A percentile compares a stretch with the other conserved stretches of the same genome.
Conservation (phyloP, 2,113 vertebrate genomes). For the Empidonax traillii region DNA sequence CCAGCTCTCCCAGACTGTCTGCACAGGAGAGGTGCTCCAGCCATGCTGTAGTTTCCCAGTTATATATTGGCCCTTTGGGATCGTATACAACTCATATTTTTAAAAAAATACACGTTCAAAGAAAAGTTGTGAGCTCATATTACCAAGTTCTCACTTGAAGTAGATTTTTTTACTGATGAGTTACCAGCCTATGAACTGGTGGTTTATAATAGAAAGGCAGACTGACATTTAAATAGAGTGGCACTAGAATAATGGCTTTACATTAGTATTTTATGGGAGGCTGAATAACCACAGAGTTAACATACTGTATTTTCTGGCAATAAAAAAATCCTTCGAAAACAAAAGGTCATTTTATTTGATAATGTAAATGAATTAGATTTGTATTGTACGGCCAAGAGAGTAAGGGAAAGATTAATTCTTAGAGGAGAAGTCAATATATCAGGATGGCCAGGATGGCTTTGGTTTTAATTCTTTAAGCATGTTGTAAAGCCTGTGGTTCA, state of each 20-base stretch:
- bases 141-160: neutral
- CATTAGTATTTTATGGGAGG: conserved; percentile 47
- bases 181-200: conserved; percentile 43
- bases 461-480: conserved; percentile 1
- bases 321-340: conserved; percentile 60
- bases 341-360: conserved; percentile 64
- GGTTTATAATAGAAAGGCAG: conserved; percentile 48
- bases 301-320: conserved; percentile 45
- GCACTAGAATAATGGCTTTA: conserved; percentile 33
- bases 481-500: neutral
- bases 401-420: conserved; percentile 18
- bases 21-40: neutral
- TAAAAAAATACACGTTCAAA: neutral
- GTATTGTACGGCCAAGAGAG: neutral
- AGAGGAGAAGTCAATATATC: neutral
- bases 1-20: neutral
- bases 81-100: neutral
- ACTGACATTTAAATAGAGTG: conserved; percentile 59
- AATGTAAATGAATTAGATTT: conserved; percentile 38
- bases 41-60: neutral
- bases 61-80: neutral
- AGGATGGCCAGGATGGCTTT: neutral
- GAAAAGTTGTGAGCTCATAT: neutral
- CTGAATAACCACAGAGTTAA: conserved; percentile 44
- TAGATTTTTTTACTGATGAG: conserved; percentile 21